Percentiles rank a stretch among this genome's conserved stretches.
Evolutionary conservation across 2,797 vertebrate genomes (phyloP).

Genomic region (Lagodon rhomboides): DNA sequence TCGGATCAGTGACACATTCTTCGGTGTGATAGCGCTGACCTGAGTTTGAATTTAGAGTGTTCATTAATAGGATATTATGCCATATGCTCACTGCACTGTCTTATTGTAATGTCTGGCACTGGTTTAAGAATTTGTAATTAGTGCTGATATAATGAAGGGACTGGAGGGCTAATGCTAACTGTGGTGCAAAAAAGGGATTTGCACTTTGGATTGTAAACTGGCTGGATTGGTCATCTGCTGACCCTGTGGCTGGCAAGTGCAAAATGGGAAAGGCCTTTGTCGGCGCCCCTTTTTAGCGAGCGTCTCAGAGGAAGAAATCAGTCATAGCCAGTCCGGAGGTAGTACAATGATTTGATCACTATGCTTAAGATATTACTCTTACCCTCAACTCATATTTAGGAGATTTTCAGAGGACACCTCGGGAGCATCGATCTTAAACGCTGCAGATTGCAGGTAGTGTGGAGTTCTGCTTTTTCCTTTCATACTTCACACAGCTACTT

Average conservation of each 20-base stretch:
- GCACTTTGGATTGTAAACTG: constrained; percentile 82
- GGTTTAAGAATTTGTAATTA: constrained; percentile 99
- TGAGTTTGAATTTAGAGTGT: constrained; percentile 99
- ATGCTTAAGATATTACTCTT: constrained; percentile 15
- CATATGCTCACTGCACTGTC: constrained; percentile 98
- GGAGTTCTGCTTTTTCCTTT: background rate
- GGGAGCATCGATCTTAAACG: background rate
- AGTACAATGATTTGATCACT: constrained; percentile 12
- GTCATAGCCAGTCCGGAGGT: no score
- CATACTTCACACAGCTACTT: background rate
- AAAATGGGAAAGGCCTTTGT: constrained; percentile 36
- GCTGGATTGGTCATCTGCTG: constrained; percentile 59
- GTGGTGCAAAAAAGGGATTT: constrained; percentile 87
- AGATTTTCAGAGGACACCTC: background rate
- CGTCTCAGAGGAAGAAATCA: constrained; percentile 1
- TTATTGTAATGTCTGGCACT: constrained; percentile 96
- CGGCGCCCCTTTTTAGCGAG: constrained; percentile 2
- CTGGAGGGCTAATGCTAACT: constrained; percentile 93
- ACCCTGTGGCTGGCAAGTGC: constrained; percentile 38
- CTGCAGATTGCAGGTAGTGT: background rate
- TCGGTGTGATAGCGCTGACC: constrained; percentile 96
- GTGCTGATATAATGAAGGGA: constrained; percentile 98
- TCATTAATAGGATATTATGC: constrained; percentile 99
- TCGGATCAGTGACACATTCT: constrained; percentile 92
- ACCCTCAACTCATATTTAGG: background rate